These are phyloP conservation scores for Phrynosoma blainvillii DNA, from an alignment of 2,113 vertebrate species.

Conservation along the genomic window DNA sequence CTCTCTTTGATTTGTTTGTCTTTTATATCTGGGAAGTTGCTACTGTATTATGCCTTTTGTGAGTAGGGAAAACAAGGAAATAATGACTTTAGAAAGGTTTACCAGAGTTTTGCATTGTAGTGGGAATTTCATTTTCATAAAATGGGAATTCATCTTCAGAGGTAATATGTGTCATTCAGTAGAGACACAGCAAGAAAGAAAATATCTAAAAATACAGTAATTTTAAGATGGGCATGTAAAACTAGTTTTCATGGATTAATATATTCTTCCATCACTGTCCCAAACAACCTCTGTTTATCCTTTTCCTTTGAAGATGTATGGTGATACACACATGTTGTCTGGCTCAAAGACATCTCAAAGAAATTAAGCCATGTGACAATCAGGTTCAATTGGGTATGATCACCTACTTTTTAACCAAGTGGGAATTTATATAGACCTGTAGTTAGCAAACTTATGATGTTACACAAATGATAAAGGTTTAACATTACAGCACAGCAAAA, in stretches of 20 bases:
- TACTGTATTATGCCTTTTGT: background rate
- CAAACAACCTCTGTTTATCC: background rate
- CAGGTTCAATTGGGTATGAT: background rate
- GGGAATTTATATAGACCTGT: background rate
- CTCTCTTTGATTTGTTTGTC: constrained; percentile 3
- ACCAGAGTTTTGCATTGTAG: constrained; percentile 5
- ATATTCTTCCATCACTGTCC: background rate
- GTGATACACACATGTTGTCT: background rate
- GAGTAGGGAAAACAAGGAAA: background rate
- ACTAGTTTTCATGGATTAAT: constrained; percentile 7
- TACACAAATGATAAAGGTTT: background rate
- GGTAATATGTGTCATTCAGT: constrained; percentile 6
- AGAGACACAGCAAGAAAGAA: background rate
- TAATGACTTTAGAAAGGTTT: background rate
- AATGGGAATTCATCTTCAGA: constrained; percentile 8
- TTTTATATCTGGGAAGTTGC: background rate
- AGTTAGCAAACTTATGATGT: background rate
- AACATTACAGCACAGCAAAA: background rate
- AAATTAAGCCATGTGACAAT: background rate
- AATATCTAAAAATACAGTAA: constrained; percentile 5
- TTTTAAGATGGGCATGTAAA: constrained; percentile 40
- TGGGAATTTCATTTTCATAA: background rate
- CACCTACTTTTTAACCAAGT: background rate
- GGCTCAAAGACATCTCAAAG: background rate
- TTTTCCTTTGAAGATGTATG: background rate